Conservation (phyloP, 2,113 vertebrate species). For the Mandrillus leucophaeus region DNA sequence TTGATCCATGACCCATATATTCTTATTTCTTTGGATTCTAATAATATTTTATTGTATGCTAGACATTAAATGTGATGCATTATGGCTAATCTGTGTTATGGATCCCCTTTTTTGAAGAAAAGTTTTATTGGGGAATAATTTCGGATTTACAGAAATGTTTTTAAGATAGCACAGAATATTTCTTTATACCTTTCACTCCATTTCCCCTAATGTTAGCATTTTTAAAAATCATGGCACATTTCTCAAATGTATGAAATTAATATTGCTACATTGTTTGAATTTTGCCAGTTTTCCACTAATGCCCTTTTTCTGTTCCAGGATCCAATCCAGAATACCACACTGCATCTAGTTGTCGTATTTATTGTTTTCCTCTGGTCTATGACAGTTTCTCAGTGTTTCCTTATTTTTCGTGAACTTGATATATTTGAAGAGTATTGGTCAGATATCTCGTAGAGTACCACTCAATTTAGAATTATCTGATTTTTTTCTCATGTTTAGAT, state of each 20-base stretch:
- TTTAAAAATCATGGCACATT: not conserved
- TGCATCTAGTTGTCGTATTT: not conserved
- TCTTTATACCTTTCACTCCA: not conserved
- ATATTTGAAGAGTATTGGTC: not conserved
- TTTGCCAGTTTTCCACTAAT: not conserved
- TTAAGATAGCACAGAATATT: not conserved
- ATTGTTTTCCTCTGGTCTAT: not conserved
- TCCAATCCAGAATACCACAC: not conserved
- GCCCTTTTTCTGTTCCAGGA: not conserved
- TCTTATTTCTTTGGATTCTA: not conserved
- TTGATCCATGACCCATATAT: not conserved
- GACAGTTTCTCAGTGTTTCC: not conserved
- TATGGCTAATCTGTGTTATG: not conserved
- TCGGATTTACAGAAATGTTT: not conserved
- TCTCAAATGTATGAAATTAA: not conserved
- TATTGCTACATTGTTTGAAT: not conserved
- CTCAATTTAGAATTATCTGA: not conserved
- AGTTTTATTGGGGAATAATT: not conserved
- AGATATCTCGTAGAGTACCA: not conserved
- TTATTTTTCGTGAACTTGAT: not conserved
- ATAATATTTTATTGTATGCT: not conserved
- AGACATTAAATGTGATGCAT: not conserved
- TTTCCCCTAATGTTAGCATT: not conserved
- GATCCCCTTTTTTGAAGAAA: not conserved
- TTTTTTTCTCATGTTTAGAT: not conserved